Base-by-base conservation (phyloP, 2,113 vertebrate genomes). In the Otis tarda region DNA sequence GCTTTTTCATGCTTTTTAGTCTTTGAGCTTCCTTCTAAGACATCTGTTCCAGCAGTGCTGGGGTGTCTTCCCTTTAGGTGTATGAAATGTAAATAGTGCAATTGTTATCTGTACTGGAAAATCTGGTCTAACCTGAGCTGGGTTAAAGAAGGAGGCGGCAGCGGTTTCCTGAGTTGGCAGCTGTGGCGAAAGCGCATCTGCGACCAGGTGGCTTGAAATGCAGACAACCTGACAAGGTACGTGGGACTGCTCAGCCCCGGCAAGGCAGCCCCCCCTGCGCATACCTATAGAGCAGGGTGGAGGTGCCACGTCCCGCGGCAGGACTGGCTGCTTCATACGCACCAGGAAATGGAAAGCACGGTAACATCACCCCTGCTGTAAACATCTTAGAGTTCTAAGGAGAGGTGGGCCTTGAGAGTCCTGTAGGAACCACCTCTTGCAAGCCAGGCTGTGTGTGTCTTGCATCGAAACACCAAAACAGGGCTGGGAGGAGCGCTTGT, bases 91-190 rank as follows among this genome's bases (percentile, higher is more conserved):
- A 95, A 96, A 96, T 82, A 87, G 49, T 7, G 50, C 53, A 82
- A 20, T 87, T 91, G 79, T 88, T 91, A 83, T 33, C 85, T 78
- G 1, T 71, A 88, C 93, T 0, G 5, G 95, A 96, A 97, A 96
- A 93, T 84, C 95, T 92, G 75, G 90, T 92, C 57, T 83, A 71
- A 89, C 93, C 88, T 89, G 86, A 85, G 79, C 88, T 88, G 70
- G 33, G 35, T 52, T 78, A 45, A 68, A 75, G 73, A 68, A 71
- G 56, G 91, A 76, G 86, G 87, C 7, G 7, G 84, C 78, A 78
- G 79, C 1, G 0, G 49, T 92, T 95, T 79, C 59, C 74, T n/a
- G 63, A 84, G 64, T 53, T 93, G 90, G 85, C 88, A 83, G 56
- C 43, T 21, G 71, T 35, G 75, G 91, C 4, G 1, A 17, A 41